phyloP scores from a whole-genome alignment of 2,888 invertebrate genomes.

The Prosopocoilus inquinatus region DNA sequence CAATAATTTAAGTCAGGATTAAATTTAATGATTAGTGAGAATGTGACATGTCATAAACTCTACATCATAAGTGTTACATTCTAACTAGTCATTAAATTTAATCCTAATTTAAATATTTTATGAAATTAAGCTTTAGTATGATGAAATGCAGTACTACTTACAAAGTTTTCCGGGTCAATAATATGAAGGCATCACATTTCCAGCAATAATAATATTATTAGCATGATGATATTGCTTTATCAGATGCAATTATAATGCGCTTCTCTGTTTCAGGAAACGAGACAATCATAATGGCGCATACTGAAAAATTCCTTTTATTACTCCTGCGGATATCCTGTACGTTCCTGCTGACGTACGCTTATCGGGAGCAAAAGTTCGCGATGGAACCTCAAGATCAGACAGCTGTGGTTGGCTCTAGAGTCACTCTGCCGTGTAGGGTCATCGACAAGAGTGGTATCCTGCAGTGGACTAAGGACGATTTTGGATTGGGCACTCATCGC shows the following conservation, averaged over 20 bases:
- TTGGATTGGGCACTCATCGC: conserved; percentile 88
- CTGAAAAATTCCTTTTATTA: conserved; percentile 46
- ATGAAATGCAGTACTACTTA: too few relatives aligned
- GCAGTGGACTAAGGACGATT: conserved; percentile 98
- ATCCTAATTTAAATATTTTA: too few relatives aligned
- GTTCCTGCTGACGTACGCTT: conserved; percentile 28
- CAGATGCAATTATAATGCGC: conserved; percentile 4
- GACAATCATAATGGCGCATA: conserved; percentile 40
- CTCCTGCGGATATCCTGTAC: conserved; percentile 33
- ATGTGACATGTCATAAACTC: too few relatives aligned
- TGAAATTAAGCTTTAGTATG: too few relatives aligned
- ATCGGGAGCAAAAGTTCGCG: conserved; percentile 78
- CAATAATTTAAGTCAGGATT: too few relatives aligned
- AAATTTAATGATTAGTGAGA: too few relatives aligned
- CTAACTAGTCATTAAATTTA: too few relatives aligned
- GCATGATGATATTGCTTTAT: conserved; percentile 1
- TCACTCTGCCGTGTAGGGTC: conserved; percentile 87
- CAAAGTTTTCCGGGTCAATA: too few relatives aligned
- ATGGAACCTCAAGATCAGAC: conserved; percentile 92
- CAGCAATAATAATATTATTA: too few relatives aligned
- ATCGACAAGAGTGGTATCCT: conserved; percentile 84
- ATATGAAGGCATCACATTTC: too few relatives aligned
- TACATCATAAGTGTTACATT: too few relatives aligned
- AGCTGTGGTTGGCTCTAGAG: conserved; percentile 83
- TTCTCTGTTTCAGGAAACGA: conserved; percentile 19